These are phyloP conservation scores for Zosterops japonicus DNA, from an alignment of 2,113 vertebrate genomes.

Conservation along the genomic window DNA sequence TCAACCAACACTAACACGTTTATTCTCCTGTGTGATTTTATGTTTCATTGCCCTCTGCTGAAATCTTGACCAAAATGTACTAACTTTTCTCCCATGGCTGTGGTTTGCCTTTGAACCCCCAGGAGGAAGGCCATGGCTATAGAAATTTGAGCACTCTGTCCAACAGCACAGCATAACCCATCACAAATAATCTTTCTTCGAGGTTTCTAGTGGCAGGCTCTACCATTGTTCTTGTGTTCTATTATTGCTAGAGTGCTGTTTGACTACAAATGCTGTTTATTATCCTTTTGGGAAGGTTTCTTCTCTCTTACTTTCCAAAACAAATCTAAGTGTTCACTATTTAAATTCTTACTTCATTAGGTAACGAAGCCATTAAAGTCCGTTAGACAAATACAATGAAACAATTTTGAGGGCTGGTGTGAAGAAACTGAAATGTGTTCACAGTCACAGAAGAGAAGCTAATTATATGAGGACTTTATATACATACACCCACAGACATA, in stretches of 20 bases:
- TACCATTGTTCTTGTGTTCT: not conserved
- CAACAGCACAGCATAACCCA: not conserved
- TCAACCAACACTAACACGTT: not conserved
- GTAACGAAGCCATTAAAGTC: not conserved
- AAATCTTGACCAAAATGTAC: not conserved
- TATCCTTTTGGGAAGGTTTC: not conserved
- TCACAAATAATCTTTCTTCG: not conserved
- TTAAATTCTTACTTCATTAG: not conserved
- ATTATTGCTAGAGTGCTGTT: not conserved
- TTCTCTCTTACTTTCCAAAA: not conserved
- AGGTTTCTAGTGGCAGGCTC: not conserved
- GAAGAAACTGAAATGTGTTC: not conserved
- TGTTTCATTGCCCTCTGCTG: not conserved
- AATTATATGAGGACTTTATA: not conserved
- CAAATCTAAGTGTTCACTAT: not conserved
- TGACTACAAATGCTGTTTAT: not conserved
- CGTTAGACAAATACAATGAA: not conserved
- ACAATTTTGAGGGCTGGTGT: not conserved
- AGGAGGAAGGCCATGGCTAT: not conserved
- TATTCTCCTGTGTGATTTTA: not conserved
- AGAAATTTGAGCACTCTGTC: not conserved
- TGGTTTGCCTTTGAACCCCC: not conserved
- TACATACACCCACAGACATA: not conserved
- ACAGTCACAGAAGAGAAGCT: not conserved
- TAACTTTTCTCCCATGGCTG: not conserved